phyloP scores from a whole-genome alignment of 1,140 invertebrate genomes.

The Meloidogyne chitwoodi region DNA sequence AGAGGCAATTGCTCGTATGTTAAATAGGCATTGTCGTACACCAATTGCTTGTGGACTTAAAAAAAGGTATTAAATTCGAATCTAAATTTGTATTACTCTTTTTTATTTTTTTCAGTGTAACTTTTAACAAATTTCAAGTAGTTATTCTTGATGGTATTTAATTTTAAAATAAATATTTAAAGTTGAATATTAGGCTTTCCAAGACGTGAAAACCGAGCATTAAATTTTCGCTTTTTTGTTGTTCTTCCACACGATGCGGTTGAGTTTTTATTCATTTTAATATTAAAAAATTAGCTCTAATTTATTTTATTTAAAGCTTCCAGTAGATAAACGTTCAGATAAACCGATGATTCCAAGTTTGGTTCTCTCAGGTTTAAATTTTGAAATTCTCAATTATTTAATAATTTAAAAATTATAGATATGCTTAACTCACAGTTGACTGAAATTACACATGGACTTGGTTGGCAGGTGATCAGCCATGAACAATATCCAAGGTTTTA shows the following conservation, averaged over 20 bases:
- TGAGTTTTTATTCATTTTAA: neutral
- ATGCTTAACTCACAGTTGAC: slow-evolving; percentile 37
- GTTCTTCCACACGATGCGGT: slow-evolving; percentile 40
- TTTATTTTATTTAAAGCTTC: slow-evolving; percentile 12
- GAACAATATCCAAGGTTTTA: slow-evolving; percentile 47
- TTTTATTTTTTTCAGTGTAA: slow-evolving; percentile 18
- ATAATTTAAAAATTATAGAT: slow-evolving; percentile 18
- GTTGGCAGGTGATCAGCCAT: slow-evolving; percentile 40
- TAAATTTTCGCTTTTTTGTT: slow-evolving; percentile 45
- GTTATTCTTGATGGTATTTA: slow-evolving; percentile 35
- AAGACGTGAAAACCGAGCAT: slow-evolving; percentile 25
- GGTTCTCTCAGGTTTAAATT: slow-evolving; percentile 34
- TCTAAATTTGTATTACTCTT: neutral
- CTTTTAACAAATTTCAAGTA: slow-evolving; percentile 41
- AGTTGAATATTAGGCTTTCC: slow-evolving; percentile 16
- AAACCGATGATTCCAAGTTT: slow-evolving; percentile 34
- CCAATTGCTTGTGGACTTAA: slow-evolving; percentile 37
- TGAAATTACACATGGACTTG: slow-evolving; percentile 42
- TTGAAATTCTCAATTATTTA: neutral
- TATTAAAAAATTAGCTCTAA: neutral
- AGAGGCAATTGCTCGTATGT: slow-evolving; percentile 42
- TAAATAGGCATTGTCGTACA: slow-evolving; percentile 43
- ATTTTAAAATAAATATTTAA: neutral
- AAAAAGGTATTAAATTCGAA: slow-evolving; percentile 24
- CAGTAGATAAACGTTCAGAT: slow-evolving; percentile 32